Evolutionary conservation across 2,888 invertebrate species (phyloP).

Genomic region (Catocala nupta): DNA sequence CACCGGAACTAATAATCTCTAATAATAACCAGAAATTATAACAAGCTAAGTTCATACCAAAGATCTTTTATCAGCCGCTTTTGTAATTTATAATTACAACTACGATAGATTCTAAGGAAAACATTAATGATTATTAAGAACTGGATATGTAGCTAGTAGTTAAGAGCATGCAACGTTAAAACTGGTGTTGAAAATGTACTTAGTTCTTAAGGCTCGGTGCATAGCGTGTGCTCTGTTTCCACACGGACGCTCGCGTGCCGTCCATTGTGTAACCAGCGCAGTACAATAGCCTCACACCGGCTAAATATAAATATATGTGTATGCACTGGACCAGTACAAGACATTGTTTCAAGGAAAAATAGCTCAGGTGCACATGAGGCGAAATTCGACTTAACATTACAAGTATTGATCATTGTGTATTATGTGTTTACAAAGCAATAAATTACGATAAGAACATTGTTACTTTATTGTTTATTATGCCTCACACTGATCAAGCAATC

Average conservation of each 20-base stretch:
- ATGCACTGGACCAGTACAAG: constrained; percentile 28
- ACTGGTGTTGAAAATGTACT: constrained; percentile 40
- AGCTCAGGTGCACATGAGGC: constrained; percentile 1
- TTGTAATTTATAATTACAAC: constrained; percentile 3
- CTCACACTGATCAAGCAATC: no score
- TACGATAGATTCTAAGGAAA: background rate
- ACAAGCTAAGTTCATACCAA: no score
- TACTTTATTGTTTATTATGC: no score
- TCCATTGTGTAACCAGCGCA: constrained; percentile 61
- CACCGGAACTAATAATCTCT: no score
- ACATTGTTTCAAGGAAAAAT: constrained; percentile 15
- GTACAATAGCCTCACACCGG: constrained; percentile 49
- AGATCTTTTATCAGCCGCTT: no score
- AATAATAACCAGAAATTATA: no score
- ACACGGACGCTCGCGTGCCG: constrained; percentile 57
- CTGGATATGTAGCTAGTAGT: constrained; percentile 3
- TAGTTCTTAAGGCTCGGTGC: constrained; percentile 11
- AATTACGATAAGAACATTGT: no score
- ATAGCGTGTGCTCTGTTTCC: constrained; percentile 37
- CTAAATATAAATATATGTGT: constrained; percentile 30
- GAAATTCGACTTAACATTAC: background rate
- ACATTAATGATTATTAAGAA: no score
- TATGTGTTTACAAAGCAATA: no score
- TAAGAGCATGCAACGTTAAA: constrained; percentile 23
- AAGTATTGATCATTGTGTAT: background rate